These are phyloP conservation scores for Fregetta grallaria DNA, from an alignment of 2,113 vertebrate species.

Conservation along the genomic window DNA sequence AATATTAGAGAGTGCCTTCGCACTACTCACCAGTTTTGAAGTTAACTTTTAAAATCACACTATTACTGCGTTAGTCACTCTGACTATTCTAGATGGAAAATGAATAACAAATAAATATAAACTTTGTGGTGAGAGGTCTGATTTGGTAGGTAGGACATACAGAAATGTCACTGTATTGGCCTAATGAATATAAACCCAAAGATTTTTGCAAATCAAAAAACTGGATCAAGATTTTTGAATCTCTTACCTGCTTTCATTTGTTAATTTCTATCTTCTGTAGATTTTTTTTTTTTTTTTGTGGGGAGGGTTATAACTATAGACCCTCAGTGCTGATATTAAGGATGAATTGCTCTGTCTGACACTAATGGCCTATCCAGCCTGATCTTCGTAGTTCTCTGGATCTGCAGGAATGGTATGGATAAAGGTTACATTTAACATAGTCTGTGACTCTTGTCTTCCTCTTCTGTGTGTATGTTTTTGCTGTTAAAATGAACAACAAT, in stretches of 20 bases:
- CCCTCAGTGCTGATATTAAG: not conserved
- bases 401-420: not conserved
- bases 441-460: not conserved
- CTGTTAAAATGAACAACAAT: not conserved
- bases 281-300: not conserved
- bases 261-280: not conserved
- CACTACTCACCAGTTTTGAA: not conserved
- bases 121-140: not conserved
- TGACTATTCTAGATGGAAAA: not conserved
- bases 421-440: not conserved
- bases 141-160: not conserved
- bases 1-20: not conserved
- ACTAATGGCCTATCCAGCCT: not conserved
- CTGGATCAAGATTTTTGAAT: not conserved
- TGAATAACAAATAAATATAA: not conserved
- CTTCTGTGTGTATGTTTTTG: not conserved
- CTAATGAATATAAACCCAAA: not conserved
- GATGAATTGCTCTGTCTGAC: not conserved
- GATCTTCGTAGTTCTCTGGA: not conserved
- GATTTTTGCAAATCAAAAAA: not conserved
- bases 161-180: not conserved
- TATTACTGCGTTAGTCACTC: not conserved
- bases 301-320: not conserved
- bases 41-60: not conserved
- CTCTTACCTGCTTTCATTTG: not conserved